Evolutionary conservation across 2,113 vertebrate genomes (phyloP), one percentile per base, ranked within the genome.

Genomic region (Prochilodus magdalenae): DNA sequence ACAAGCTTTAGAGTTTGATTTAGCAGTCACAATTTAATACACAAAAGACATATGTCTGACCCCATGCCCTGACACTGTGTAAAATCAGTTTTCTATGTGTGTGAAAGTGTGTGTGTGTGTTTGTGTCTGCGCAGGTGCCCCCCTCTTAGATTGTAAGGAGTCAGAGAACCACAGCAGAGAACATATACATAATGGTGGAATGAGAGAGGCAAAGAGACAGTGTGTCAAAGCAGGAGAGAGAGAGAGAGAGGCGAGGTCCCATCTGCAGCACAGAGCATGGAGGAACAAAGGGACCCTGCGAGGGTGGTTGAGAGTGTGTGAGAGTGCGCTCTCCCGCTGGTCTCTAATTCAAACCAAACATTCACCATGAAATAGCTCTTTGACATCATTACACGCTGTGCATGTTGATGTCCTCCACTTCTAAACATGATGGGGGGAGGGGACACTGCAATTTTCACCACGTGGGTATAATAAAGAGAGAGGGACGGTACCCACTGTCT

Each of bases 281-380:
- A 76, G 81, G 81, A 88, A 85, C 89, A 90, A 86, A 88, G 84
- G 73, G 78, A 76, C 71, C 51, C 63, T 76, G 83, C 78, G 71
- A 79, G 77, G 76, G 77, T 79, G 74, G 72, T 73, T 74, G 82
- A 76, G 80, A 80, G 81, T 83, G 71, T 75, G 84, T 85, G 75
- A 84, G 77, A 82, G 83, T 82, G 73, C 73, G 73, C 79, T 72
- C 88, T 88, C 86, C 89, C 69, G 87, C 88, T 87, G 89, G 88
- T 84, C 82, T 84, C 87, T 90, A 88, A 89, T 90, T 90, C 87
- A 89, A 87, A 88, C 85, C 88, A 87, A 90, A 86, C 79, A 81
- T 84, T 87, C 87, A 86, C 85, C 88, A 87, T 87, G 86, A 88
- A 89, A 89, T 88, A 89, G 86, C 85, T 90, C 88, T 89, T 90